phyloP scores from a whole-genome alignment of 1,140 invertebrate genomes.

The Tetragonula clypearis region DNA sequence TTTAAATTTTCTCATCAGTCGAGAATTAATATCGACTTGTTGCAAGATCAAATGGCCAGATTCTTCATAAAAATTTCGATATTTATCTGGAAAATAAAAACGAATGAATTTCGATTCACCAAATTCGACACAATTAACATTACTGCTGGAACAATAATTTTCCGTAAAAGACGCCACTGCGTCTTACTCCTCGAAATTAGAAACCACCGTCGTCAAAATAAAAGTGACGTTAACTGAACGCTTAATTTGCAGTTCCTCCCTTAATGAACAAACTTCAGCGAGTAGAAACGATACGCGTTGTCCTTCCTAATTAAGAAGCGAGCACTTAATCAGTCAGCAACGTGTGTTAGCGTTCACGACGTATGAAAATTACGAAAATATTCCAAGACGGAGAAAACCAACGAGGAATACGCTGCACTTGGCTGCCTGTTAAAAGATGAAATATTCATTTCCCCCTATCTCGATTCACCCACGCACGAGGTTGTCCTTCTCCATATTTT shows the following conservation, averaged over 20 bases:
- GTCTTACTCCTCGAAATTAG: not conserved
- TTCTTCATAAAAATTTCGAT: no score
- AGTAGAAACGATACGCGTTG: not conserved
- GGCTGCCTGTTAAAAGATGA: constrained; percentile 5
- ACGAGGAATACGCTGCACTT: not conserved
- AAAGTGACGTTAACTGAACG: not conserved
- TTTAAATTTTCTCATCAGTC: no score
- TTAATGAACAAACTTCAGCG: not conserved
- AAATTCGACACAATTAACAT: no score
- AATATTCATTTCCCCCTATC: constrained; percentile 31
- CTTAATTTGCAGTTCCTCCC: not conserved
- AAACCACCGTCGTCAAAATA: not conserved
- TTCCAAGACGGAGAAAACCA: not conserved
- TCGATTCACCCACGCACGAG: not conserved
- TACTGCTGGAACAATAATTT: not conserved
- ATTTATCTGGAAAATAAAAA: no score
- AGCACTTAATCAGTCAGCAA: not conserved
- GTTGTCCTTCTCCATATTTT: constrained; percentile 5
- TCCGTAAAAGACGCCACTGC: no score
- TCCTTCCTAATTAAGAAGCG: not conserved
- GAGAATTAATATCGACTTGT: no score
- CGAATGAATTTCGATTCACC: no score
- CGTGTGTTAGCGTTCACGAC: not conserved
- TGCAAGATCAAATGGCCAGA: no score
- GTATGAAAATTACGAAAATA: constrained; percentile 25